Base-by-base conservation (phyloP, 2,888 invertebrate species). In the Imbricaverruca yamaguchii region DNA sequence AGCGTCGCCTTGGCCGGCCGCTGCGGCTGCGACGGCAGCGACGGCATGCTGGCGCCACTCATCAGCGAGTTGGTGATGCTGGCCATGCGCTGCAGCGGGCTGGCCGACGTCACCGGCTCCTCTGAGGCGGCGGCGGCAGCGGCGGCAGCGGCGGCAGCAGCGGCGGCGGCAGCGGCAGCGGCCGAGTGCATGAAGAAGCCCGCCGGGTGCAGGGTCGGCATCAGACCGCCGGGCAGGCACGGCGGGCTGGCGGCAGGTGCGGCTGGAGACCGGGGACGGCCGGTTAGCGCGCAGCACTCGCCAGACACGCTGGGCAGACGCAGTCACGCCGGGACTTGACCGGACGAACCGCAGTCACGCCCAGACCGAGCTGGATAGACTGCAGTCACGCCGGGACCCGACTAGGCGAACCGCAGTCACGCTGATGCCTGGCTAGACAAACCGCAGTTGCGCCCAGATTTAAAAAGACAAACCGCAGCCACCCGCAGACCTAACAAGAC, bases 21-120 rank as follows among this genome's bases (percentile, higher is more conserved):
- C 87, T 95, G 95, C 13, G 82, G 61, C 61, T 82, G 80, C 53
- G 81, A 80, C 57, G 82, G 78, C 61, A 55, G 69, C 67, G 81
- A 57, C 53, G 83, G 74, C 74, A 83, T 81, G 74, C 82, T 56
- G 25, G 84, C 83, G 25, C 83, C 83, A 23, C 95, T 95, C 86
- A 97, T 96, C 85, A 98, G 90, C 83, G 97, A 97, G 88, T 98
- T 98, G 79, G 98, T 98, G 85, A 98, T 98, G 84, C 96, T 97
- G 83, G 97, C 97, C 97, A 98, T 98, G 86, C 97, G 90, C 88
- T 98, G 98, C 81, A 98, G 89, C 0, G 98, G 98, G 53, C 83
- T 83, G 97, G 94, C 87, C 93, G 91, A 87, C 93, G 82, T 82
- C 57, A 82, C 53, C 25, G 82, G 82, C 59, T 82, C 83, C 21